These are phyloP conservation scores for Lutra lutra DNA, from an alignment of 2,797 vertebrate genomes.

Conservation along the genomic window DNA sequence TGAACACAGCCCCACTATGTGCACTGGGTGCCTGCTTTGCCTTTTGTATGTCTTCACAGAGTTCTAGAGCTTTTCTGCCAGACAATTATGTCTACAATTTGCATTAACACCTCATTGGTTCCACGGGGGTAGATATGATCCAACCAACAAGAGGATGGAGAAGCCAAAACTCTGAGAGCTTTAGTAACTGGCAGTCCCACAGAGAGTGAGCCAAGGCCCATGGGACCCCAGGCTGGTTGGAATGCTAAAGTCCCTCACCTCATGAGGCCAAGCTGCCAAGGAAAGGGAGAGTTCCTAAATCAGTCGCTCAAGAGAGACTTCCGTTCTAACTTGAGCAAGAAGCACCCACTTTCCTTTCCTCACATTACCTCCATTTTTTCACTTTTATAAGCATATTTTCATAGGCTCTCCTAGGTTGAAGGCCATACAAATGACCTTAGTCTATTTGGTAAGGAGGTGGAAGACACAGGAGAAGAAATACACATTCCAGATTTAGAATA, in stretches of 20 bases:
- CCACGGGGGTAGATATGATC: background rate
- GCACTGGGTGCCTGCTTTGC: background rate
- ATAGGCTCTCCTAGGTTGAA: background rate
- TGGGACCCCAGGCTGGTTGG: background rate
- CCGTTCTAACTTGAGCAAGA: background rate
- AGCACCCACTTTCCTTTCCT: background rate
- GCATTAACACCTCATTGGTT: background rate
- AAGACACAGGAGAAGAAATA: background rate
- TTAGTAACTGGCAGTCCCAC: no score
- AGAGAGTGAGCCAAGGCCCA: background rate
- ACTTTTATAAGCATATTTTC: background rate
- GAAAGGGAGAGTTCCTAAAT: background rate
- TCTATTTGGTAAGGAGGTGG: background rate
- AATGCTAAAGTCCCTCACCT: background rate
- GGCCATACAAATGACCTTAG: background rate
- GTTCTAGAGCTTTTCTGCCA: background rate
- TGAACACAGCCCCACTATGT: background rate
- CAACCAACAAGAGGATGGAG: background rate
- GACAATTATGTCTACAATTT: background rate
- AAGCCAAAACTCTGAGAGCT: background rate
- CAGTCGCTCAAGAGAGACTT: background rate
- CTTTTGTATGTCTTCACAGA: background rate
- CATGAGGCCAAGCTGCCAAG: background rate
- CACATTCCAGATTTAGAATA: slow-evolving; percentile 44
- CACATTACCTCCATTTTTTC: background rate